Percentiles rank a stretch among this genome's conserved stretches.
phyloP scores from a whole-genome alignment of 2,113 vertebrate genomes.

The Oryzias javanicus region DNA sequence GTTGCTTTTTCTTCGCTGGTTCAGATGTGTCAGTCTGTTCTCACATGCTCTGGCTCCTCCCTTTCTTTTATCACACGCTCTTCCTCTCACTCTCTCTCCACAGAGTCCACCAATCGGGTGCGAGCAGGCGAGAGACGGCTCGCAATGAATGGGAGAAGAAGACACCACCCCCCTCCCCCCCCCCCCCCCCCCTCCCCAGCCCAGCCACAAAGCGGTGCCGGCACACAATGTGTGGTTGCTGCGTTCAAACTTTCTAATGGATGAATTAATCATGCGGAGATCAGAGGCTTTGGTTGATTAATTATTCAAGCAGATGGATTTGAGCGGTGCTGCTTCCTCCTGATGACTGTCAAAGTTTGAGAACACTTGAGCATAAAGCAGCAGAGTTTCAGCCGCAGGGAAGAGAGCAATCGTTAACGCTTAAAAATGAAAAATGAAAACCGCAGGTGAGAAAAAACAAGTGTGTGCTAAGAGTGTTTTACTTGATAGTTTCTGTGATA shows the following conservation, averaged over 20 bases:
- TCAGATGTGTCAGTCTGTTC: conserved; percentile 50
- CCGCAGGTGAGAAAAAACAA: no score
- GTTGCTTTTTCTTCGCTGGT: conserved; percentile 30
- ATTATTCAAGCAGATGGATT: background rate
- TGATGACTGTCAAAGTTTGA: no score
- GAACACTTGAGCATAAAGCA: no score
- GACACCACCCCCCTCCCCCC: conserved; percentile 47
- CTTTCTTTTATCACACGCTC: conserved; percentile 35
- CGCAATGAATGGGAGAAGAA: conserved; percentile 68
- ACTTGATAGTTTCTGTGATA: no score
- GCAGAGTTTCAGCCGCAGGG: no score
- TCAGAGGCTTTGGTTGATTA: background rate
- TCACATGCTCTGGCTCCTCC: conserved; percentile 54
- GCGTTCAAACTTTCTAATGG: conserved; percentile 13
- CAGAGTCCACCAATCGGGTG: conserved; percentile 55
- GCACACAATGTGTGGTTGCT: conserved; percentile 26
- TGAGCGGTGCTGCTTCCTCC: no score
- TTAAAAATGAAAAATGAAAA: no score
- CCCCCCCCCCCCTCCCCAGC: background rate
- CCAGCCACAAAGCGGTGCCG: conserved; percentile 48
- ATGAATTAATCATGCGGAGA: conserved; percentile 60
- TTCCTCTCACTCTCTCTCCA: conserved; percentile 1
- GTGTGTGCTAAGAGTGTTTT: no score
- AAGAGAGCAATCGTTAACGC: no score
- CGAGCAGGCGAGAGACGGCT: conserved; percentile 45